Evolutionary conservation across 2,113 vertebrate species (phyloP).

Genomic region (Ceyx cyanopectus): DNA sequence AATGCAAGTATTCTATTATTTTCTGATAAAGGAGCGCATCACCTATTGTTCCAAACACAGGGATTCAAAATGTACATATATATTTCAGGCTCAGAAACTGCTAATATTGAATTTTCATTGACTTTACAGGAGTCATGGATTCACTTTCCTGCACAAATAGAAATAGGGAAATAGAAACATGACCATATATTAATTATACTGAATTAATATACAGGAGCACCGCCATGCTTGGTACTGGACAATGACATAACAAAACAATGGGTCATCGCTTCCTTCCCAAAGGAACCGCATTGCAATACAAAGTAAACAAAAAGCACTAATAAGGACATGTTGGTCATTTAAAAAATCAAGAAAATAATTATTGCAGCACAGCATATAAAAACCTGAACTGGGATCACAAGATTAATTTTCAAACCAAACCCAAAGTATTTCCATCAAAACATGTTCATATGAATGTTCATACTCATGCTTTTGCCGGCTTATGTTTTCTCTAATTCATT

Average conservation of each 20-base stretch:
- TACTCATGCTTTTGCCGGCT: background rate
- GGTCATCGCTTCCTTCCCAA: background rate
- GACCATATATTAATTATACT: background rate
- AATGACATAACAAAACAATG: background rate
- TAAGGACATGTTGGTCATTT: background rate
- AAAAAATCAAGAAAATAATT: background rate
- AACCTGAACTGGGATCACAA: background rate
- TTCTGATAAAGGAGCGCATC: background rate
- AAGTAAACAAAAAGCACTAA: background rate
- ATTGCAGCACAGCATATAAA: background rate
- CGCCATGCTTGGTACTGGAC: background rate
- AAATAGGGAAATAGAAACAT: background rate
- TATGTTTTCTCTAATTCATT: background rate
- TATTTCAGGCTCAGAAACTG: background rate
- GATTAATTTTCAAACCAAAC: constrained; percentile 18
- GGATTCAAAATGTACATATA: background rate
- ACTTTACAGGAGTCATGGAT: background rate
- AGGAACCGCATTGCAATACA: background rate
- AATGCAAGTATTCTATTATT: background rate
- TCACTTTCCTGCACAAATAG: background rate
- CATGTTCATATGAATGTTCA: background rate
- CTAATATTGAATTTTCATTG: background rate
- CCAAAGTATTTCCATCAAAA: background rate
- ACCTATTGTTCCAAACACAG: background rate
- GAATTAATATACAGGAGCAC: background rate